A percentile compares a stretch with the other conserved stretches of the same genome.
Conservation (phyloP, 30 jellyfish, hydroid and myxozoan genomes). For the Sanderia malayensis region DNA sequence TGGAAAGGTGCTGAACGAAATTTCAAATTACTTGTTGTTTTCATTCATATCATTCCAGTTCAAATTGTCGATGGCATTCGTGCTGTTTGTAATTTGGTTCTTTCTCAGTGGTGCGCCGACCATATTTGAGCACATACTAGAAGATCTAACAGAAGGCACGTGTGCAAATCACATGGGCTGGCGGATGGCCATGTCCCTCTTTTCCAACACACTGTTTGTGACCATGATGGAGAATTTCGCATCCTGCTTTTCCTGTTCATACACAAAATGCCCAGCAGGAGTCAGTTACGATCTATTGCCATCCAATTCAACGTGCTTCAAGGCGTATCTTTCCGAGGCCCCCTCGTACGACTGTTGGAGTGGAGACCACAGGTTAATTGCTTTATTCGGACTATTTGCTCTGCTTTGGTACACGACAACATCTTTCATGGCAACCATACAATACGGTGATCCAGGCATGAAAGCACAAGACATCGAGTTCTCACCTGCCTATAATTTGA, state of each 20-base stretch:
- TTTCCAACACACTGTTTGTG: slow-evolving; percentile 87
- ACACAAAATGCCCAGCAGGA: slow-evolving; percentile 67
- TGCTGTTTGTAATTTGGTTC: slow-evolving; percentile 76
- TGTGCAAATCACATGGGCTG: slow-evolving; percentile 85
- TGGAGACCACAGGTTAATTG: slow-evolving; percentile 58
- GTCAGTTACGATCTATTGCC: slow-evolving; percentile 33
- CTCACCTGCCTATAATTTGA: slow-evolving; percentile 77
- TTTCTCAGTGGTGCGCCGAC: slow-evolving; percentile 84
- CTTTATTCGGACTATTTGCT: slow-evolving; percentile 77
- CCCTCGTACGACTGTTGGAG: slow-evolving; percentile 64
- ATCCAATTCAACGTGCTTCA: slow-evolving; percentile 59
- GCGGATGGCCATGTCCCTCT: slow-evolving; percentile 83
- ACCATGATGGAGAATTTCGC: slow-evolving; percentile 67
- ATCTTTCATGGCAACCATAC: slow-evolving; percentile 54
- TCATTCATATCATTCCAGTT: slow-evolving; percentile 69
- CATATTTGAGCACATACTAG: slow-evolving; percentile 82
- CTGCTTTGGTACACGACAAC: slow-evolving; percentile 85
- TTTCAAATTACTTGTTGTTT: slow-evolving; percentile 66
- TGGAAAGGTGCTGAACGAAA: slow-evolving; percentile 31
- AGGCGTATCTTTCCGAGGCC: slow-evolving; percentile 60
- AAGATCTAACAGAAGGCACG: slow-evolving; percentile 71
- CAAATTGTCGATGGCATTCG: slow-evolving; percentile 52
- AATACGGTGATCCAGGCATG: slow-evolving; percentile 81
- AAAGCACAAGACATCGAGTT: slow-evolving; percentile 73
- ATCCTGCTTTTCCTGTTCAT: slow-evolving; percentile 70